Percentiles rank a stretch among this genome's conserved stretches.
Evolutionary conservation across 2,113 vertebrate species (phyloP).

Genomic region (Thinocorus orbignyianus): DNA sequence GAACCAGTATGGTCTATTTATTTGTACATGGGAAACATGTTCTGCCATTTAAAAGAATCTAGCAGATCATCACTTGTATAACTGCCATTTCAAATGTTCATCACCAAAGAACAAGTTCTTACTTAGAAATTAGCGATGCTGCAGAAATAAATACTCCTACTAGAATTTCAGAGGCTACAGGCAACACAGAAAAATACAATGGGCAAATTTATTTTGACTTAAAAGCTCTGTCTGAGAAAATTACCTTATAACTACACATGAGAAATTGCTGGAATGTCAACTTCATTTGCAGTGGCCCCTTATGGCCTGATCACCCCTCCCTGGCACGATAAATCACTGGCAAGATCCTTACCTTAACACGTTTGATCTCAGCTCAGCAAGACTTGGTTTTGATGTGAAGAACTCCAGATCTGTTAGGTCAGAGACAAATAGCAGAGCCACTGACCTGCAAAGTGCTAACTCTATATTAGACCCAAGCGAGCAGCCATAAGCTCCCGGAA

Average conservation of each 20-base stretch:
- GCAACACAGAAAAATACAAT: constrained; percentile 57
- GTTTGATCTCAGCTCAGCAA: constrained; percentile 96
- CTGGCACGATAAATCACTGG: constrained; percentile 93
- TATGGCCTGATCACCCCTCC: constrained; percentile 81
- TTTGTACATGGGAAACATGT: neutral
- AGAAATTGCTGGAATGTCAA: constrained; percentile 77
- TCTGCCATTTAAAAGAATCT: constrained; percentile 13
- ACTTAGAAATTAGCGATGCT: neutral
- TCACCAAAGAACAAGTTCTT: neutral
- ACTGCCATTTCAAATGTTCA: constrained; percentile 19
- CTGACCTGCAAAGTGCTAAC: constrained; percentile 92
- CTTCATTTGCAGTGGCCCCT: constrained; percentile 76
- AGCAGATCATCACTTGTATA: neutral
- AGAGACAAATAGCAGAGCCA: constrained; percentile 89
- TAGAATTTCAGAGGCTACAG: neutral
- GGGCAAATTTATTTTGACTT: constrained; percentile 56
- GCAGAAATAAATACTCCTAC: constrained; percentile 14
- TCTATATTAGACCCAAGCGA: constrained; percentile 86
- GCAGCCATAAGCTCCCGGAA: constrained; percentile 80
- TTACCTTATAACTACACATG: constrained; percentile 67
- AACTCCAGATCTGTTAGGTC: constrained; percentile 95
- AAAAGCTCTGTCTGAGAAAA: constrained; percentile 65
- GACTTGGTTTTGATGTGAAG: constrained; percentile 98
- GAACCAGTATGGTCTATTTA: neutral
- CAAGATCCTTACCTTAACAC: constrained; percentile 86